phyloP scores from a whole-genome alignment of 2,888 invertebrate species.

The Andrena haemorrhoa region DNA sequence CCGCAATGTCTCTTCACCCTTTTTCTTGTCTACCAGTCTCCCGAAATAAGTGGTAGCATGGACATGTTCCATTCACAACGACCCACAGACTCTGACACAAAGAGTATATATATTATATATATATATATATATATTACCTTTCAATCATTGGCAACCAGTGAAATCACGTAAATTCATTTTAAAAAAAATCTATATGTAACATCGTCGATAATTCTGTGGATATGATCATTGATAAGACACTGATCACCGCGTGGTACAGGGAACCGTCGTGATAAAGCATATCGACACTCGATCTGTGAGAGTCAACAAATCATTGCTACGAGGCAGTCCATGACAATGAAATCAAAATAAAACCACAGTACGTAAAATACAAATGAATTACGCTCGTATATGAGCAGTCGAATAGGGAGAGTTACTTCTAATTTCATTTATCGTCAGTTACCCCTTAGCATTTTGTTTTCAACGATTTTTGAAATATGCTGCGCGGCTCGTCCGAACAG shows the following conservation, averaged over 20 bases:
- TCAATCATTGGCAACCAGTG: slow-evolving; percentile 38
- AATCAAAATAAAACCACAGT: slow-evolving; percentile 67
- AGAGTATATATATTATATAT: slow-evolving; percentile 28
- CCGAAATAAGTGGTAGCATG: slow-evolving; percentile 68
- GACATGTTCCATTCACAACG: slow-evolving; percentile 64
- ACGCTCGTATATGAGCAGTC: slow-evolving; percentile 61
- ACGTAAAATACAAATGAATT: slow-evolving; percentile 66
- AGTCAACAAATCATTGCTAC: slow-evolving; percentile 71
- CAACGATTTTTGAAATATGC: slow-evolving; percentile 34
- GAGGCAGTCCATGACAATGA: slow-evolving; percentile 61
- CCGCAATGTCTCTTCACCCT: slow-evolving; percentile 81
- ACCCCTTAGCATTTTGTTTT: slow-evolving; percentile 3
- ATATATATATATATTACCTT: slow-evolving; percentile 13
- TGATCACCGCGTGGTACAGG: slow-evolving; percentile 29
- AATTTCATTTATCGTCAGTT: neutral
- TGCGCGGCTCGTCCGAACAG: slow-evolving; percentile 6
- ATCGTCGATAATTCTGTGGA: slow-evolving; percentile 29
- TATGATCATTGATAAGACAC: slow-evolving; percentile 45
- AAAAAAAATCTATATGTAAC: slow-evolving; percentile 34
- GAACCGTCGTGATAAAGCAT: slow-evolving; percentile 40
- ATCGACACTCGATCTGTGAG: slow-evolving; percentile 56
- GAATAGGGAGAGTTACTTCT: slow-evolving; percentile 68
- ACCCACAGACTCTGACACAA: slow-evolving; percentile 65
- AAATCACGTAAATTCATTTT: slow-evolving; percentile 41
- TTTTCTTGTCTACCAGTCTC: slow-evolving; percentile 71